A percentile compares a stretch with the other conserved stretches of the same genome.
These are phyloP conservation scores for Limonius californicus DNA, from an alignment of 1,140 invertebrate genomes.

Conservation along the genomic window DNA sequence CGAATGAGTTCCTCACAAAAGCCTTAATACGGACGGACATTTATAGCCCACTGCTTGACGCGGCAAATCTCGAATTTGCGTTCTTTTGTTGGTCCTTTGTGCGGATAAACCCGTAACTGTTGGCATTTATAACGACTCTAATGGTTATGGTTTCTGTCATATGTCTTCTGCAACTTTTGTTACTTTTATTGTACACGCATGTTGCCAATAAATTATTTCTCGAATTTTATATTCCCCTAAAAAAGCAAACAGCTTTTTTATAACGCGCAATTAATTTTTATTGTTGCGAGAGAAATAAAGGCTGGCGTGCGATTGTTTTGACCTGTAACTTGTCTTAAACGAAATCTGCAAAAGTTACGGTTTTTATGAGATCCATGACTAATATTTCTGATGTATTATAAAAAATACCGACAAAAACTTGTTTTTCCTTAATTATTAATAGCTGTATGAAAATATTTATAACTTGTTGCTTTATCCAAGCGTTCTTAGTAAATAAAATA, in stretches of 20 bases:
- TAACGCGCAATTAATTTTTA: not conserved
- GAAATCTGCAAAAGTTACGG: too few species aligned
- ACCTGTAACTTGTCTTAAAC: too few species aligned
- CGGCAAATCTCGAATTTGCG: constrained; percentile 39
- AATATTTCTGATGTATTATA: too few species aligned
- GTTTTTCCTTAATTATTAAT: too few species aligned
- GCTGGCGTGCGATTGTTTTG: too few species aligned
- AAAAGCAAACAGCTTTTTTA: constrained; percentile 7
- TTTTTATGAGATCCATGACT: too few species aligned
- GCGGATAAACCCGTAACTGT: constrained; percentile 39
- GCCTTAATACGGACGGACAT: constrained; percentile 36
- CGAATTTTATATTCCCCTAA: constrained; percentile 19
- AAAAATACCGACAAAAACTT: too few species aligned
- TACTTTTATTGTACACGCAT: constrained; percentile 27
- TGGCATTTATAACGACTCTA: constrained; percentile 39
- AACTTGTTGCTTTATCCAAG: too few species aligned
- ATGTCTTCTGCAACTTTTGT: constrained; percentile 27
- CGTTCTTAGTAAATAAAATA: too few species aligned
- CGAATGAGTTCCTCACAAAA: constrained; percentile 20
- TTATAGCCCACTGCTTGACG: constrained; percentile 35
- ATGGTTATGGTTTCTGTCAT: constrained; percentile 38
- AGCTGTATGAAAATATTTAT: too few species aligned
- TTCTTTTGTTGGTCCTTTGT: constrained; percentile 37
- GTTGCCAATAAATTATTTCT: constrained; percentile 27
- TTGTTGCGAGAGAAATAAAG: not conserved